phyloP scores from a whole-genome alignment of 2,888 invertebrate species.

The Chrysotoxum bicinctum region DNA sequence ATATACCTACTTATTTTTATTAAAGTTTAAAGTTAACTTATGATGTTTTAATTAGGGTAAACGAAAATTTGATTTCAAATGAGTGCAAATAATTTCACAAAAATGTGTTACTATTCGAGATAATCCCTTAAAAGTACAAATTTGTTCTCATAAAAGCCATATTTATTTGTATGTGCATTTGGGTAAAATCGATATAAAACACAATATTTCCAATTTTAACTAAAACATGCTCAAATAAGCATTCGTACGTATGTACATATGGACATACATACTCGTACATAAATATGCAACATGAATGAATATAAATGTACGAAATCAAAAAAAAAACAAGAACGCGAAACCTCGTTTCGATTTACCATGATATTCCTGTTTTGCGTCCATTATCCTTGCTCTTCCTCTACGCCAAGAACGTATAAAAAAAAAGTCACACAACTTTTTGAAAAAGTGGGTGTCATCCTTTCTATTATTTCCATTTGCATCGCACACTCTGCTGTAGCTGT shows the following conservation, averaged over 20 bases:
- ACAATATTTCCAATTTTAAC: slow-evolving; percentile 20
- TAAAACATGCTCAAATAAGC: slow-evolving; percentile 2
- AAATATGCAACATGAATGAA: slow-evolving; percentile 9
- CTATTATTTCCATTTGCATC: slow-evolving; percentile 36
- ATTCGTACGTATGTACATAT: background rate
- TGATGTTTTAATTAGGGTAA: no score
- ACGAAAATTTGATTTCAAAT: background rate
- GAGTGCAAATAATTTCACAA: background rate
- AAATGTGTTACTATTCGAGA: background rate
- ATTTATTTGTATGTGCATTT: no score
- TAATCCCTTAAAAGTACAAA: background rate
- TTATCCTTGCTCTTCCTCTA: slow-evolving; percentile 20
- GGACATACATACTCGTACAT: background rate
- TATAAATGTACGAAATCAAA: background rate
- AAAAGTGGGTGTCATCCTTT: background rate
- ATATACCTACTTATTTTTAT: no score
- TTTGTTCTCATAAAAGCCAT: background rate
- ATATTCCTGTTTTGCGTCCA: slow-evolving; percentile 27
- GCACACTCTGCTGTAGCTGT: slow-evolving; percentile 4
- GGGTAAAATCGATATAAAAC: slow-evolving; percentile 23
- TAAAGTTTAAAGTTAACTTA: no score
- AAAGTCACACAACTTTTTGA: slow-evolving; percentile 27
- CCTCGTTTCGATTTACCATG: slow-evolving; percentile 37
- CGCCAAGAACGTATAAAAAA: background rate
- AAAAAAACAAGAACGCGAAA: slow-evolving; percentile 23